phyloP scores from a whole-genome alignment of 2,888 invertebrate genomes.

The Papilio protenor region DNA sequence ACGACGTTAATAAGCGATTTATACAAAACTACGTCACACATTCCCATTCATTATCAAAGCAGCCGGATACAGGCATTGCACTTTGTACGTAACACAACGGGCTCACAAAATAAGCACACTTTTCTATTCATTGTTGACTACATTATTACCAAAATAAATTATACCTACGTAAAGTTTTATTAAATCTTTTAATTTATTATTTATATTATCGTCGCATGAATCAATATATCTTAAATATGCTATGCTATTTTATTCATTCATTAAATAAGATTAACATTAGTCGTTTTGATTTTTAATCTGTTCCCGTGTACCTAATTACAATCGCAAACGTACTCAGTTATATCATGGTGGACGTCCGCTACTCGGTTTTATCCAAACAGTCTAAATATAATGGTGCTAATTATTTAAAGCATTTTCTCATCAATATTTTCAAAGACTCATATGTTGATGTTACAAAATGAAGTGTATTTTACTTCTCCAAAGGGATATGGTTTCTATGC shows the following conservation, averaged over 20 bases:
- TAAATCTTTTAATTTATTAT: not conserved
- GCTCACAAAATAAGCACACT: constrained; percentile 25
- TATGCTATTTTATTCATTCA: not conserved
- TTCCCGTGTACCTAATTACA: not conserved
- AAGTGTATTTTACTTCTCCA: not conserved
- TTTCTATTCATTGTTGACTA: not conserved
- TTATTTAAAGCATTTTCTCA: not conserved
- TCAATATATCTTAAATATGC: not conserved
- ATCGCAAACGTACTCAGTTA: not conserved
- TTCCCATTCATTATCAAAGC: constrained; percentile 36
- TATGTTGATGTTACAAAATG: too few species aligned
- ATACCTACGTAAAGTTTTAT: not conserved
- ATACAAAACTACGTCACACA: constrained; percentile 18
- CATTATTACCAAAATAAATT: not conserved
- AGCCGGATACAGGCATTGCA: constrained; percentile 37
- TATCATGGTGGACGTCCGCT: not conserved
- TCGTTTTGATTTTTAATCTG: not conserved
- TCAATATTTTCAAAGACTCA: not conserved
- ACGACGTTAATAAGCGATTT: not conserved
- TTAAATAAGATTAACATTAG: not conserved
- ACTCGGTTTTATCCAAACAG: not conserved
- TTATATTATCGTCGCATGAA: not conserved
- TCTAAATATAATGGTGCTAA: not conserved
- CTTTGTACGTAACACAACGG: constrained; percentile 34
- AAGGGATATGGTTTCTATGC: not conserved